phyloP scores from a whole-genome alignment of 1,140 invertebrate genomes.

The Condylostylus longicornis region DNA sequence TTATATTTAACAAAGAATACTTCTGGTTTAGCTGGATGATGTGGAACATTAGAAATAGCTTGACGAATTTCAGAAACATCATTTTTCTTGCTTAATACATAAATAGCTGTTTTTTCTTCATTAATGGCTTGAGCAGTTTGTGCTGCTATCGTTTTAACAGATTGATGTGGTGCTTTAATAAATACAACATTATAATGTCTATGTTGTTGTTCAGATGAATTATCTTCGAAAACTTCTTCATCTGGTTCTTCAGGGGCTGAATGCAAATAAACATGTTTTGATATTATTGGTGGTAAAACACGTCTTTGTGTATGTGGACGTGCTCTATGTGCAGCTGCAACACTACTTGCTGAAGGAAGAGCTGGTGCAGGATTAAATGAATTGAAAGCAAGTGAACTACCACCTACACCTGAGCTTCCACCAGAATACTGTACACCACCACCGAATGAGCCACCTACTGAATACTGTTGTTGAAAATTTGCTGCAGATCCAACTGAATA shows the following conservation, averaged over 20 bases:
- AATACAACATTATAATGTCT: constrained; percentile 72
- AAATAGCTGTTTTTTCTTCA: constrained; percentile 67
- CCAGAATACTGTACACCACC: too few species aligned
- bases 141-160: constrained; percentile 42
- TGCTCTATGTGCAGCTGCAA: too few species aligned
- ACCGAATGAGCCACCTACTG: too few species aligned
- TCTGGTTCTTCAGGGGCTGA: too few species aligned
- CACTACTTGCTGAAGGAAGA: neutral
- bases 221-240: too few species aligned
- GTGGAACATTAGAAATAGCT: constrained; percentile 24
- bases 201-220: constrained; percentile 41
- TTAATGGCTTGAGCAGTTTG: constrained; percentile 45
- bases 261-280: too few species aligned
- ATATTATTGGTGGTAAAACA: too few species aligned
- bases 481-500: too few species aligned
- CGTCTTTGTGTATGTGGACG: too few species aligned
- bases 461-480: too few species aligned
- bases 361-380: neutral
- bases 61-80: constrained; percentile 7
- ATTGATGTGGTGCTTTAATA: constrained; percentile 56
- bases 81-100: constrained; percentile 55
- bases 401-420: too few species aligned
- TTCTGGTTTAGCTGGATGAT: constrained; percentile 48
- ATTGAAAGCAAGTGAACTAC: too few species aligned
- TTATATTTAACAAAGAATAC: constrained; percentile 56